phyloP scores from a whole-genome alignment of 2,888 invertebrate genomes.

The Polia nebulosa region DNA sequence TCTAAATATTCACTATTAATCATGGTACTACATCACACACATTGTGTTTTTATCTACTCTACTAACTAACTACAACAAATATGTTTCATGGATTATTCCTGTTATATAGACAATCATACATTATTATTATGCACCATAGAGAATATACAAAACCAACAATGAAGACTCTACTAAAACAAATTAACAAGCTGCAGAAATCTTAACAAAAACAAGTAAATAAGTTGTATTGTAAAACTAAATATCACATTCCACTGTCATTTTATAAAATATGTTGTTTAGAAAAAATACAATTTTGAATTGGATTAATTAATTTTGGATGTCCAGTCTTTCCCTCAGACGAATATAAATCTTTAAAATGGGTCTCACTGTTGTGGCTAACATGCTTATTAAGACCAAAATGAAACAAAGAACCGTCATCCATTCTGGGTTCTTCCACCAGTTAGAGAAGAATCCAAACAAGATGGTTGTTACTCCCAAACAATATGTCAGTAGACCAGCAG shows the following conservation, averaged over 20 bases:
- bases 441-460: conserved; percentile 82
- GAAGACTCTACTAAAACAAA: conserved; percentile 30
- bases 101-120: conserved; percentile 16
- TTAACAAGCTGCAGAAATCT: conserved; percentile 20
- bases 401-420: conserved; percentile 80
- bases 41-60: conserved; percentile 25
- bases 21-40: conserved; percentile 26
- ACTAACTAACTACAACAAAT: conserved; percentile 18
- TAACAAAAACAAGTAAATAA: conserved; percentile 12
- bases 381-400: conserved; percentile 78
- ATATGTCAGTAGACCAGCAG: conserved; percentile 84
- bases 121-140: conserved; percentile 31
- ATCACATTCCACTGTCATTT: conserved; percentile 49
- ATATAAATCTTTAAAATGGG: conserved; percentile 87
- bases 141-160: conserved; percentile 19
- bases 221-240: conserved; percentile 41
- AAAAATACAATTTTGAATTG: not conserved
- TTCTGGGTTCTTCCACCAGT: conserved; percentile 86
- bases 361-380: conserved; percentile 84
- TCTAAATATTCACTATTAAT: conserved; percentile 13
- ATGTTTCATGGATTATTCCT: conserved; percentile 3
- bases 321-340: conserved; percentile 85
- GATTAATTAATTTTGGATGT: conserved; percentile 76
- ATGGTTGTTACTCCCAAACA: conserved; percentile 84
- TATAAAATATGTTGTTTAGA: not conserved